Evolutionary conservation across 2,113 vertebrate species (phyloP).

Genomic region (Aviceda subcristata): DNA sequence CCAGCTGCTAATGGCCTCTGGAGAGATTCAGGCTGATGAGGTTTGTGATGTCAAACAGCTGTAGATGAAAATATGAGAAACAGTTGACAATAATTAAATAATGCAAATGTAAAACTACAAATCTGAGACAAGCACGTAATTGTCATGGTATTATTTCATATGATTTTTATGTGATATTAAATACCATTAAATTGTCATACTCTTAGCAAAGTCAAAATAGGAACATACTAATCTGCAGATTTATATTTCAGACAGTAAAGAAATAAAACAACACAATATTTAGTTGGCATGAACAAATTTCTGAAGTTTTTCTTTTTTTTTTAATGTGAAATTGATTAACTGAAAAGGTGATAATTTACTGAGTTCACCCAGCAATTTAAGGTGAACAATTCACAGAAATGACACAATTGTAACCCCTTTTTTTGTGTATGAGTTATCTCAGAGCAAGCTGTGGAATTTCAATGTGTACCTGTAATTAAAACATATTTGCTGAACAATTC

Average conservation of each 20-base stretch:
- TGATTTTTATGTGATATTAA: slow-evolving; percentile 25
- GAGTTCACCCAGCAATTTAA: background rate
- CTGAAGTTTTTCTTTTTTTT: background rate
- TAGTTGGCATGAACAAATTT: background rate
- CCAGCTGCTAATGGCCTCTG: background rate
- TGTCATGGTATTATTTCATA: background rate
- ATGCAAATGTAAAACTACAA: slow-evolving; percentile 12
- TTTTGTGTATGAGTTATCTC: background rate
- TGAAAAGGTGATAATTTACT: background rate
- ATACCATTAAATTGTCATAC: background rate
- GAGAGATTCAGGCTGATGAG: background rate
- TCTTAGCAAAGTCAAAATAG: background rate
- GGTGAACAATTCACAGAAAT: background rate
- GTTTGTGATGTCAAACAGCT: slow-evolving; percentile 37
- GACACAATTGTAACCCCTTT: background rate
- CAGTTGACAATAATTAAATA: slow-evolving; percentile 13
- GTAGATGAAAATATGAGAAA: slow-evolving; percentile 20
- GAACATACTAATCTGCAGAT: background rate
- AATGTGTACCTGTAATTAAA: slow-evolving; percentile 1
- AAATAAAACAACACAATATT: background rate
- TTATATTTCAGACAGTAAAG: slow-evolving; percentile 8
- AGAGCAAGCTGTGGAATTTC: background rate
- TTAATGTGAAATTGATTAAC: background rate
- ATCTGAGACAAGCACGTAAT: slow-evolving; percentile 25
- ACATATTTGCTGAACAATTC: background rate